Percentiles rank a stretch among this genome's conserved stretches.
phyloP scores from a whole-genome alignment of 2,113 vertebrate species.

The Urocitellus parryii region DNA sequence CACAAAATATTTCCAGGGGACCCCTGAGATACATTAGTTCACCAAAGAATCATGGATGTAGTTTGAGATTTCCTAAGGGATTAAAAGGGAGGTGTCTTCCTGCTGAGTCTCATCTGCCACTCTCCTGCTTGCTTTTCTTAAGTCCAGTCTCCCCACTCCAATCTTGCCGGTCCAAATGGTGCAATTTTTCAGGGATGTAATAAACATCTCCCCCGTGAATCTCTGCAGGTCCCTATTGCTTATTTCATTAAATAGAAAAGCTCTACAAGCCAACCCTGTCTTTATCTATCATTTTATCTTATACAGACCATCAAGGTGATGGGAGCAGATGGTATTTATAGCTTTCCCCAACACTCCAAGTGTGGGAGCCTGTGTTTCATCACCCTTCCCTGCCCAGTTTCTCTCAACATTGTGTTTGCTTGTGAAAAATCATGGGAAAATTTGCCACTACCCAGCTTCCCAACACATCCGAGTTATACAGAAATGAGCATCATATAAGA shows the following conservation, averaged over 20 bases:
- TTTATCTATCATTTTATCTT: conserved; percentile 43
- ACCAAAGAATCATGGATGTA: conserved; percentile 77
- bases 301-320: background rate
- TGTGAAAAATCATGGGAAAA: background rate
- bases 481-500: background rate
- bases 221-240: conserved; percentile 8
- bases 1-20: conserved; percentile 82
- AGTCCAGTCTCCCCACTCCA: background rate
- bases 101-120: background rate
- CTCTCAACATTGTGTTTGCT: background rate
- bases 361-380: background rate
- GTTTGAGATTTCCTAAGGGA: background rate
- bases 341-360: background rate
- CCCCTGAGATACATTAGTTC: conserved; percentile 74
- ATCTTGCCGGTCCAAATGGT: background rate
- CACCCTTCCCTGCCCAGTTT: background rate
- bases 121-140: background rate
- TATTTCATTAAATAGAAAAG: conserved; percentile 44
- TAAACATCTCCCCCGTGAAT: background rate
- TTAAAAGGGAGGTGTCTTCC: background rate
- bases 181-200: background rate
- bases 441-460: background rate
- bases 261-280: conserved; percentile 3
- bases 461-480: background rate
- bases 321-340: background rate